Evolutionary conservation across 2,888 invertebrate species (phyloP).

Genomic region (Lydus trimaculatus): DNA sequence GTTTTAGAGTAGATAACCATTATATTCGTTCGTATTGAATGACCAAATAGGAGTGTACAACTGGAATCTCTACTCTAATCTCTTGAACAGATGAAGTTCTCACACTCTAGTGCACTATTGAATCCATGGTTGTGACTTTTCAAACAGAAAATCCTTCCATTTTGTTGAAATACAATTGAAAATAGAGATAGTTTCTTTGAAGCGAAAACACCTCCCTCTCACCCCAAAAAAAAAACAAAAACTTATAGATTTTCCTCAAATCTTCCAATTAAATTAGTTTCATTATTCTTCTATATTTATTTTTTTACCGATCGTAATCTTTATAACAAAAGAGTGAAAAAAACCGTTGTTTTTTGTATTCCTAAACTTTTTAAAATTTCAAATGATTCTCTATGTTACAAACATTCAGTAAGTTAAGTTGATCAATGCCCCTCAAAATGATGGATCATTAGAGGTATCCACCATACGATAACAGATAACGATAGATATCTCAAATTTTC

Average conservation of each 20-base stretch:
- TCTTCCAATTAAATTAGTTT: not conserved
- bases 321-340: too few species aligned
- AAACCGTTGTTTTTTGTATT: too few species aligned
- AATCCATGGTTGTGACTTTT: constrained; percentile 1
- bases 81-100: not conserved
- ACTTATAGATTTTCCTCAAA: too few species aligned
- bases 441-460: not conserved
- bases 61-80: not conserved
- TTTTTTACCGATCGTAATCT: not conserved
- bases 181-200: not conserved
- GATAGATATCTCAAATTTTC: constrained; percentile 7
- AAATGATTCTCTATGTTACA: not conserved
- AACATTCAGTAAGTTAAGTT: not conserved
- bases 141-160: not conserved
- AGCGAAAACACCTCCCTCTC: not conserved
- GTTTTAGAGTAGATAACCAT: not conserved
- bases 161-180: not conserved
- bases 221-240: too few species aligned
- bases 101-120: too few species aligned
- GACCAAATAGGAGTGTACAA: not conserved
- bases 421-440: not conserved
- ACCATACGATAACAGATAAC: not conserved
- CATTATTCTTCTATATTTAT: not conserved
- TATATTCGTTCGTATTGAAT: not conserved
- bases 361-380: too few species aligned